These are phyloP conservation scores for Sinocyclocheilus anshuiensis DNA, from an alignment of 2,113 vertebrate species.

Conservation along the genomic window DNA sequence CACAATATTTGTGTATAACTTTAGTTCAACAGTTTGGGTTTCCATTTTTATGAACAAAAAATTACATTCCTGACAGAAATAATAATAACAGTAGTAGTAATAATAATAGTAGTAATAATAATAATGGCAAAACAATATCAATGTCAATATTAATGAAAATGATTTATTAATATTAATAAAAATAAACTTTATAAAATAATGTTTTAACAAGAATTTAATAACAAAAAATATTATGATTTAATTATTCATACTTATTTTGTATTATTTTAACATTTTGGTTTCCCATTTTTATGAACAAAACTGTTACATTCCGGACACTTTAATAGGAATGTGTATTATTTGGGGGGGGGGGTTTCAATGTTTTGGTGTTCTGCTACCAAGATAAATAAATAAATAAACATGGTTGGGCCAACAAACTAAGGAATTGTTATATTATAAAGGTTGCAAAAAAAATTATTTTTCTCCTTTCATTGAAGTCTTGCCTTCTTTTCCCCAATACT, in stretches of 20 bases:
- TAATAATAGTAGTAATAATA: no score
- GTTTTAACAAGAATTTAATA: neutral
- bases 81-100: no score
- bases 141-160: neutral
- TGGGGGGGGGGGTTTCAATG: no score
- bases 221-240: neutral
- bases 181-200: neutral
- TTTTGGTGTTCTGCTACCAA: no score
- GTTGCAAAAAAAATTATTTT: neutral
- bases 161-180: neutral
- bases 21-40: no score
- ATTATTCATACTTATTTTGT: neutral
- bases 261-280: neutral
- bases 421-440: neutral
- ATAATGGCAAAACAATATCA: no score
- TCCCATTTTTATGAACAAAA: neutral
- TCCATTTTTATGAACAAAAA: no score
- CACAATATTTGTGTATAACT: no score
- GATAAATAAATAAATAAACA: no score
- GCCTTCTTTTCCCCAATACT: neutral
- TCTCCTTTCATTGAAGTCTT: neutral
- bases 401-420: neutral
- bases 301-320: neutral
- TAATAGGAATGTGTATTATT: neutral
- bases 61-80: no score